Percentiles rank a stretch among this genome's conserved stretches.
Evolutionary conservation across 2,888 invertebrate species (phyloP).

Genomic region (Nemotelus pantherinus): DNA sequence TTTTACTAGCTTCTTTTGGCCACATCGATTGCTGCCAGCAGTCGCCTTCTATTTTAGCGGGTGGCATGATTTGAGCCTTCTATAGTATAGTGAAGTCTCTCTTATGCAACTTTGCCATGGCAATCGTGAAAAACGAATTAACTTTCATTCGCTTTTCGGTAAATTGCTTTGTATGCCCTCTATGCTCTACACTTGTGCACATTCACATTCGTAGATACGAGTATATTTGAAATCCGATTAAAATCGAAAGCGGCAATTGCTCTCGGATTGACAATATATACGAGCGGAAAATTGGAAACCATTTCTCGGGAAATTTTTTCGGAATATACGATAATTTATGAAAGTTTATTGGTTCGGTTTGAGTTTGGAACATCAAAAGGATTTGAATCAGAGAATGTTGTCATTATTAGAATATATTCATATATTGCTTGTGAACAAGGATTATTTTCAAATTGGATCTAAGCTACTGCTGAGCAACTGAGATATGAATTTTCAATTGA

Average conservation of each 20-base stretch:
- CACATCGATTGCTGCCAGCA: neutral
- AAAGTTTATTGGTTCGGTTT: no score
- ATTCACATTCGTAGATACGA: neutral
- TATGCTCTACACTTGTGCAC: neutral
- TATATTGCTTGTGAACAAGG: no score
- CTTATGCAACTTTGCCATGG: slow-evolving; percentile 33
- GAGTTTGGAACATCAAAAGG: no score
- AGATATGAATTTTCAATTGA: no score
- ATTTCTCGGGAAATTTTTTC: no score
- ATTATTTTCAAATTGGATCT: no score
- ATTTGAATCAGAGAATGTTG: no score
- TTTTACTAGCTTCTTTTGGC: no score
- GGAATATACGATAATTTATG: no score
- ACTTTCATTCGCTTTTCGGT: slow-evolving; percentile 40
- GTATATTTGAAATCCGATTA: slow-evolving; percentile 27
- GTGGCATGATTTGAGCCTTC: neutral
- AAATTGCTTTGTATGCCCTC: slow-evolving; percentile 34
- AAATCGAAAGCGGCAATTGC: slow-evolving; percentile 27
- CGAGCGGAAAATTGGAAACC: no score
- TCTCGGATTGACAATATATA: neutral
- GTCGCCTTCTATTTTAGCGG: neutral
- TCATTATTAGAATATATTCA: no score
- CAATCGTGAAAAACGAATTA: slow-evolving; percentile 28
- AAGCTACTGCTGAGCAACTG: no score
- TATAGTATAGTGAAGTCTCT: slow-evolving; percentile 3